phyloP scores from a whole-genome alignment of 2,797 vertebrate species.

The Gobio occitaniae region DNA sequence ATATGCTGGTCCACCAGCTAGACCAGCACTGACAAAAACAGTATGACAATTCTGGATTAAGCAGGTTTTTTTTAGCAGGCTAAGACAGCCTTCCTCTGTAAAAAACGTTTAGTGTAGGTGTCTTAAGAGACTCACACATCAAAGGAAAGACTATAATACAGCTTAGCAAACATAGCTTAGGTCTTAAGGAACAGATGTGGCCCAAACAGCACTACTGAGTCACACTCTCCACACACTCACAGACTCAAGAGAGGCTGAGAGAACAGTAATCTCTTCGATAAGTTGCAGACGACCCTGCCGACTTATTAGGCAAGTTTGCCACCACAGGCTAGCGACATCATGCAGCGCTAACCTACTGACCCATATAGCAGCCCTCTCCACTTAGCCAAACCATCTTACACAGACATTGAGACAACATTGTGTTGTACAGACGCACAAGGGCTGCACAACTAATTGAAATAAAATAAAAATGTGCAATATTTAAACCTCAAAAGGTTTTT shows the following conservation, averaged over 20 bases:
- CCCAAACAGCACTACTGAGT: slow-evolving; percentile 26
- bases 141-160: slow-evolving; percentile 33
- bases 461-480: not conserved
- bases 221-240: not conserved
- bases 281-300: slow-evolving; percentile 8
- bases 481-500: not conserved
- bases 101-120: slow-evolving; percentile 31
- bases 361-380: slow-evolving; percentile 63
- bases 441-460: not conserved
- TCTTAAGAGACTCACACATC: slow-evolving; percentile 34
- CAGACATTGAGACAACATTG: not conserved
- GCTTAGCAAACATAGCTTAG: slow-evolving; percentile 41
- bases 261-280: slow-evolving; percentile 34
- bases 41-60: not conserved
- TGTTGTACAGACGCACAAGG: not conserved
- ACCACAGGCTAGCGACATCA: slow-evolving; percentile 46
- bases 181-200: slow-evolving; percentile 39
- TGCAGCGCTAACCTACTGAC: slow-evolving; percentile 72
- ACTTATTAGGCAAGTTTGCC: slow-evolving; percentile 35
- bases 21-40: not conserved
- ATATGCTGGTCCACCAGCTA: not conserved
- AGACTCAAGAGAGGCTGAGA: slow-evolving; percentile 20
- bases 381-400: slow-evolving; percentile 2
- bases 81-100: not conserved
- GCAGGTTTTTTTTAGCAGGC: not conserved